These are phyloP conservation scores for Drosophila persimilis DNA, from an alignment of 1,140 invertebrate genomes.

Conservation along the genomic window DNA sequence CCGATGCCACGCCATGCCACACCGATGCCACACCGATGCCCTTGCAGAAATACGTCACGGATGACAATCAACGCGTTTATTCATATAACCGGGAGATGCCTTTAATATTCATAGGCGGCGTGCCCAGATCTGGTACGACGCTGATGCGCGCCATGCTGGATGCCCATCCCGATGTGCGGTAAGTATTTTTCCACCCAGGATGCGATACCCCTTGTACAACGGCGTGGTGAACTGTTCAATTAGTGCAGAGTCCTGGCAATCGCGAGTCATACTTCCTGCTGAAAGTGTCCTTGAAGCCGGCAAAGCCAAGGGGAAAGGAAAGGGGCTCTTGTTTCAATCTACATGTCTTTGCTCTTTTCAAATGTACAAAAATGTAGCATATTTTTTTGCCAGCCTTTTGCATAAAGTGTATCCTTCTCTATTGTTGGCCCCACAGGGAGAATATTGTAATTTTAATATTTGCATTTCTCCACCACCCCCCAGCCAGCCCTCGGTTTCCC, in stretches of 20 bases:
- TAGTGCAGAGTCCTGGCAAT: neutral
- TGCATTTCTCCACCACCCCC: conserved; percentile 16
- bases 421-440: conserved; percentile 5
- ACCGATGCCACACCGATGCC: neutral
- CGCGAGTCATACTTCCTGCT: no score
- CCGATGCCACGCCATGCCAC: no score
- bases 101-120: conserved; percentile 98
- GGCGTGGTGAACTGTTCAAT: conserved; percentile 21
- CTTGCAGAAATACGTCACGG: conserved; percentile 85
- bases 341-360: no score
- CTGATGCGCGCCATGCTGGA: conserved; percentile 99
- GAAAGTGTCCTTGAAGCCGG: no score
- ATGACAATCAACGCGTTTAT: conserved; percentile 86
- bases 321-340: no score
- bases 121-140: conserved; percentile 98
- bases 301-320: no score
- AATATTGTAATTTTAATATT: conserved; percentile 36
- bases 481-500: neutral
- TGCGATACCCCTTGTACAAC: neutral
- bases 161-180: conserved; percentile 98
- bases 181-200: conserved; percentile 53
- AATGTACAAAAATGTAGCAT: no score
- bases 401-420: conserved; percentile 24
- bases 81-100: conserved; percentile 93
- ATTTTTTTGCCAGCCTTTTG: neutral